These are phyloP conservation scores for Acanthurus leucopareius DNA, from an alignment of 2,797 vertebrate species.

Conservation along the genomic window DNA sequence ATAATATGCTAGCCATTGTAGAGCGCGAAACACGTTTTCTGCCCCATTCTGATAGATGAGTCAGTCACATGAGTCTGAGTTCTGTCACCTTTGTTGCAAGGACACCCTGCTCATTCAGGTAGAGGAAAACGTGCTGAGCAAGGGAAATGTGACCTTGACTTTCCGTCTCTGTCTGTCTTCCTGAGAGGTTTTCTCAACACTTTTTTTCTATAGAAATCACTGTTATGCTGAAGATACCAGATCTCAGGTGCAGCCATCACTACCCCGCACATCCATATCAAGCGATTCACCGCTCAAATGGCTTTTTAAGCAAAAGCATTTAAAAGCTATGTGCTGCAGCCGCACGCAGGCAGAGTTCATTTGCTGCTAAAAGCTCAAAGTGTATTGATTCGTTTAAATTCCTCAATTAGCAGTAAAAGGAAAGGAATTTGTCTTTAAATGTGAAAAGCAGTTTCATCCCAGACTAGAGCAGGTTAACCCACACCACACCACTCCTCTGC, in stretches of 20 bases:
- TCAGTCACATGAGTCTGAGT: conserved; percentile 17
- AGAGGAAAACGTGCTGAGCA: conserved; percentile 63
- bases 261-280: neutral
- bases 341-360: conserved; percentile 3
- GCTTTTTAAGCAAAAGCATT: conserved; percentile 22
- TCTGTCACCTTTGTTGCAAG: conserved; percentile 50
- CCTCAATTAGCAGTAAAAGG: conserved; percentile 10
- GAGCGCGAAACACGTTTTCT: conserved; percentile 4
- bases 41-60: neutral
- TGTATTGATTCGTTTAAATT: conserved; percentile 47
- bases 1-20: neutral
- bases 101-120: conserved; percentile 52
- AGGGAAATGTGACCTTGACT: conserved; percentile 75
- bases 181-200: conserved; percentile 21
- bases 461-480: conserved; percentile 60
- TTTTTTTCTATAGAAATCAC: conserved; percentile 3
- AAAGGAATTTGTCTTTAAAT: conserved; percentile 23
- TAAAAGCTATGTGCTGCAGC: conserved; percentile 9
- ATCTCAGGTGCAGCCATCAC: conserved; percentile 28
- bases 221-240: conserved; percentile 5
- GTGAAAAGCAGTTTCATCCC: conserved; percentile 10
- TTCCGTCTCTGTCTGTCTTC: conserved; percentile 21
- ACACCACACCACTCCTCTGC: conserved; percentile 41
- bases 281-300: conserved; percentile 8
- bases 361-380: conserved; percentile 22